Conservation (phyloP, 2,113 vertebrate species). For the Budorcas taxicolor region DNA sequence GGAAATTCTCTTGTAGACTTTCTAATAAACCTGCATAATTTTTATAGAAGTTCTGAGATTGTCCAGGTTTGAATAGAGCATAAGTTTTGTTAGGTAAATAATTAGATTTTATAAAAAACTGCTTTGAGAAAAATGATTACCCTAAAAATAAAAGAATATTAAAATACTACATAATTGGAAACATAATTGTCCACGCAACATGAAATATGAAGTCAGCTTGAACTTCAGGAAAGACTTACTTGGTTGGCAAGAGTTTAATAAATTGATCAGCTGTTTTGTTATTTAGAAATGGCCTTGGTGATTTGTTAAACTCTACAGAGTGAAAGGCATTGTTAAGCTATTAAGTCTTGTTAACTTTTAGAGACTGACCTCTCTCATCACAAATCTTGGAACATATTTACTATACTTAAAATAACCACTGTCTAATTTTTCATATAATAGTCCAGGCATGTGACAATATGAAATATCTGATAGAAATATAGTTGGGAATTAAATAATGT, state of each 20-base stretch:
- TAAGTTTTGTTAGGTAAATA: constrained; percentile 7
- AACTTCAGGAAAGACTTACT: not conserved
- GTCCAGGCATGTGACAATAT: constrained; percentile 55
- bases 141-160: constrained; percentile 31
- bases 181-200: not conserved
- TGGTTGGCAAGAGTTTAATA: constrained; percentile 33
- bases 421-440: constrained; percentile 72
- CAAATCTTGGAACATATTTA: constrained; percentile 76
- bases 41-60: constrained; percentile 11
- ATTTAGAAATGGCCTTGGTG: constrained; percentile 13
- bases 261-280: constrained; percentile 22
- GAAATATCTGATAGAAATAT: constrained; percentile 55
- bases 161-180: not conserved
- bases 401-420: constrained; percentile 78
- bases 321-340: constrained; percentile 54
- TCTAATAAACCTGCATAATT: not conserved
- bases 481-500: constrained; percentile 42
- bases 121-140: not conserved
- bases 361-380: constrained; percentile 73
- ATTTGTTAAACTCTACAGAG: constrained; percentile 19
- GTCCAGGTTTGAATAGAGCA: not conserved
- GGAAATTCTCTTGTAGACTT: not conserved
- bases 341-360: constrained; percentile 72
- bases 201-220: not conserved
- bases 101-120: constrained; percentile 10